A percentile compares a stretch with the other conserved stretches of the same genome.
Conservation (phyloP, 2,888 invertebrate genomes). For the Craniophora ligustri region DNA sequence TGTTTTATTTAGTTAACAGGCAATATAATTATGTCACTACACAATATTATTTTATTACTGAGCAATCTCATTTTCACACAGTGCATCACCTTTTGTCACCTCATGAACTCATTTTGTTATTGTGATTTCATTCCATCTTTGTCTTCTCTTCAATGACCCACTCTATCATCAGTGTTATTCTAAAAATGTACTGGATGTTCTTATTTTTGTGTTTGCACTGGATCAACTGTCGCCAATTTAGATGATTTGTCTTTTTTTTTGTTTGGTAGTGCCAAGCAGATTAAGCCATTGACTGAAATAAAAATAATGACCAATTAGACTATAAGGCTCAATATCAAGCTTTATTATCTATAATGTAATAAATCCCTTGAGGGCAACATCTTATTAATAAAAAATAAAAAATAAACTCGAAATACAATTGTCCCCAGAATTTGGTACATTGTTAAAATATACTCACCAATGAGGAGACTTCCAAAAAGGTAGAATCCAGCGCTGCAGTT, state of each 20-base stretch:
- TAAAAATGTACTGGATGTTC: neutral
- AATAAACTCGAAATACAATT: too few species aligned
- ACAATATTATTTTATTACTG: too few species aligned
- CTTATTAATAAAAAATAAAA: too few species aligned
- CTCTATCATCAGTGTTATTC: neutral
- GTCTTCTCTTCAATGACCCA: neutral
- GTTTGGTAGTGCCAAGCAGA: conserved; percentile 75
- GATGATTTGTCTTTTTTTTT: conserved; percentile 59
- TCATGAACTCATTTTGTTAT: neutral
- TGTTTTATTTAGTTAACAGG: too few species aligned
- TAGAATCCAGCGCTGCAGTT: conserved; percentile 90
- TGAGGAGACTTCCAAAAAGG: conserved; percentile 86
- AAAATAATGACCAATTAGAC: conserved; percentile 1
- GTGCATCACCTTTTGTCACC: too few species aligned
- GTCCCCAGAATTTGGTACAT: neutral
- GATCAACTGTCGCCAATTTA: conserved; percentile 14
- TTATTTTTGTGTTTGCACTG: neutral
- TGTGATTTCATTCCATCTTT: too few species aligned
- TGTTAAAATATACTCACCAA: conserved; percentile 68
- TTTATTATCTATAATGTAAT: too few species aligned
- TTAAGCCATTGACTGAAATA: conserved; percentile 72
- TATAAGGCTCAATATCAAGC: too few species aligned
- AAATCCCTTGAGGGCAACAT: too few species aligned
- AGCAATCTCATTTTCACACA: too few species aligned
- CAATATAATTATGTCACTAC: too few species aligned